Conservation (phyloP, 1,140 invertebrate species). For the Temnothorax curvispinosus region DNA sequence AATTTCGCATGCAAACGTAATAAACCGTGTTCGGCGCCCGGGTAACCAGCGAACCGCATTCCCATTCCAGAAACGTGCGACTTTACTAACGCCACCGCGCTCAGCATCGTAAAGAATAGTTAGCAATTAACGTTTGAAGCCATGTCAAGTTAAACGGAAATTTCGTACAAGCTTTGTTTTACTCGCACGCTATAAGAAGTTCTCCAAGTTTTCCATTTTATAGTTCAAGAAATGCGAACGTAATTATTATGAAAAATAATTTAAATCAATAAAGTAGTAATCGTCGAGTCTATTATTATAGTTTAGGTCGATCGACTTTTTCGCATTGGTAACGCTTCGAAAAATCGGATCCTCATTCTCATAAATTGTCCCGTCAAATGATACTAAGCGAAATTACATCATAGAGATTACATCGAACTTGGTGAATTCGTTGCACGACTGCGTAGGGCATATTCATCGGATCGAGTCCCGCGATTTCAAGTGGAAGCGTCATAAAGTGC, state of each 20-base stretch:
- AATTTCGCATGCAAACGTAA: conserved; percentile 45
- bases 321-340: background rate
- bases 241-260: background rate
- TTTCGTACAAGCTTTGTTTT: background rate
- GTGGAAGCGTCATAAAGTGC: conserved; percentile 65
- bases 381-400: conserved; percentile 9
- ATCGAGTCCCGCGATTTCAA: conserved; percentile 43
- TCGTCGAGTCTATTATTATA: background rate
- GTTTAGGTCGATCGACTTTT: background rate
- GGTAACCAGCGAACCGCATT: conserved; percentile 8
- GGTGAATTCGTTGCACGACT: conserved; percentile 17
- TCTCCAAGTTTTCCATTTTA: background rate
- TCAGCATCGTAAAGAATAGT: conserved; percentile 37
- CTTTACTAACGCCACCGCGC: conserved; percentile 19
- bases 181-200: background rate
- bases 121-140: conserved; percentile 31
- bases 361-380: background rate
- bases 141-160: background rate
- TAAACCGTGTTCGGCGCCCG: background rate
- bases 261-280: background rate
- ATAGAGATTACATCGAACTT: conserved; percentile 20
- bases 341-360: background rate
- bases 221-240: background rate
- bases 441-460: conserved; percentile 39
- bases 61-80: conserved; percentile 44